Percentiles rank a stretch among this genome's conserved stretches.
These are phyloP conservation scores for Pangasius macronema DNA, from an alignment of 2,797 vertebrate species.

Conservation along the genomic window DNA sequence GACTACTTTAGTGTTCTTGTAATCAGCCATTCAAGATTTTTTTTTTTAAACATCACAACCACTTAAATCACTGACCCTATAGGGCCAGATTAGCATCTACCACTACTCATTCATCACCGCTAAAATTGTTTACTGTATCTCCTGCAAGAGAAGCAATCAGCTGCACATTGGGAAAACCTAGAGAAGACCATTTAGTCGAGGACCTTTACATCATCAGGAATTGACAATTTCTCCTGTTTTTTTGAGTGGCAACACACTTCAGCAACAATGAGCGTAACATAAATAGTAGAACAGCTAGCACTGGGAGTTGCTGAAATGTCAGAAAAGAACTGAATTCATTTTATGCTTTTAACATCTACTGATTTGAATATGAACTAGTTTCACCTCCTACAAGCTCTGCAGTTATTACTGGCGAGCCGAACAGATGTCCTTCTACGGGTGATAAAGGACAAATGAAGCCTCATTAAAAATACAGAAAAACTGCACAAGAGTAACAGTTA, in stretches of 20 bases:
- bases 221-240: neutral
- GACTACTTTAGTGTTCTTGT: too few species aligned
- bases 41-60: neutral
- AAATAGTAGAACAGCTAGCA: neutral
- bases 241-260: conserved; percentile 8
- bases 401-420: conserved; percentile 6
- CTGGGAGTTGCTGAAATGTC: conserved; percentile 8
- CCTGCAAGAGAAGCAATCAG: neutral
- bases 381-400: neutral
- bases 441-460: conserved; percentile 7
- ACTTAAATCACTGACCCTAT: neutral
- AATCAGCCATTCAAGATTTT: neutral
- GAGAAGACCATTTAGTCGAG: neutral
- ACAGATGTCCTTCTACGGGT: neutral
- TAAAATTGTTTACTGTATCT: neutral
- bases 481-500: neutral
- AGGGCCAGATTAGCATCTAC: neutral
- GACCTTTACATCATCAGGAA: conserved; percentile 5
- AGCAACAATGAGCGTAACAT: neutral
- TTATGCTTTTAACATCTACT: conserved; percentile 16
- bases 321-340: neutral
- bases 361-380: conserved; percentile 19
- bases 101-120: neutral
- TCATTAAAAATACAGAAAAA: conserved; percentile 6
- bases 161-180: neutral